Conservation (phyloP, 2,888 invertebrate species). For the Flexamia atlantica region DNA sequence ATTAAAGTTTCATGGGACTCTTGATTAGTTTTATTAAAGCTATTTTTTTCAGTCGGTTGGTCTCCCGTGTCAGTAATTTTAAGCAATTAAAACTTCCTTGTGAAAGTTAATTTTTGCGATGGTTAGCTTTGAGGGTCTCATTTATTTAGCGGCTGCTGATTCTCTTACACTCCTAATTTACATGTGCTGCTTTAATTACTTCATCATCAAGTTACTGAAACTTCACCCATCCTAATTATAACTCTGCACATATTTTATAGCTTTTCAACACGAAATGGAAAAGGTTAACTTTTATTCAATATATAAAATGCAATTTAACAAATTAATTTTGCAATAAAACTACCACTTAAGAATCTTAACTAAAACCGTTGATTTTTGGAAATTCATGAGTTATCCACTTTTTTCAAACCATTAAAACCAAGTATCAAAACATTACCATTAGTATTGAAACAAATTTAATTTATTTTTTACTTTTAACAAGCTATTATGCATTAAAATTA, state of each 20-base stretch:
- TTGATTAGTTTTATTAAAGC: not conserved
- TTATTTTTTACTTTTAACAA: too few relatives aligned
- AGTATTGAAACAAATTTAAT: too few relatives aligned
- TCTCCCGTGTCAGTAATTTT: not conserved
- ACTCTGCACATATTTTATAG: not conserved
- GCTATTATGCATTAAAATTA: too few relatives aligned
- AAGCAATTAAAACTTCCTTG: conserved; percentile 31
- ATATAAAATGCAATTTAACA: too few relatives aligned
- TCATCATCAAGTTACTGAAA: not conserved
- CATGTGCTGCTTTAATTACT: conserved; percentile 22
- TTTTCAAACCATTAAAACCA: too few relatives aligned
- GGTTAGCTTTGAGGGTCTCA: conserved; percentile 34
- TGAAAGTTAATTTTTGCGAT: conserved; percentile 11
- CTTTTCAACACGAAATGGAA: too few relatives aligned
- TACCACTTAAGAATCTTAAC: too few relatives aligned
- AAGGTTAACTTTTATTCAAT: too few relatives aligned
- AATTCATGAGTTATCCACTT: too few relatives aligned
- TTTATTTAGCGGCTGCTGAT: conserved; percentile 28
- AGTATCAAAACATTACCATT: too few relatives aligned
- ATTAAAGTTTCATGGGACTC: not conserved
- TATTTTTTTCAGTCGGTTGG: not conserved
- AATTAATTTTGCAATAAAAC: too few relatives aligned
- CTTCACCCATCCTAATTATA: not conserved
- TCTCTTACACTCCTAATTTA: not conserved
- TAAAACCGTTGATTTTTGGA: too few relatives aligned